These are phyloP conservation scores for Danio albolineatus DNA, from an alignment of 2,797 vertebrate species.

Conservation along the genomic window DNA sequence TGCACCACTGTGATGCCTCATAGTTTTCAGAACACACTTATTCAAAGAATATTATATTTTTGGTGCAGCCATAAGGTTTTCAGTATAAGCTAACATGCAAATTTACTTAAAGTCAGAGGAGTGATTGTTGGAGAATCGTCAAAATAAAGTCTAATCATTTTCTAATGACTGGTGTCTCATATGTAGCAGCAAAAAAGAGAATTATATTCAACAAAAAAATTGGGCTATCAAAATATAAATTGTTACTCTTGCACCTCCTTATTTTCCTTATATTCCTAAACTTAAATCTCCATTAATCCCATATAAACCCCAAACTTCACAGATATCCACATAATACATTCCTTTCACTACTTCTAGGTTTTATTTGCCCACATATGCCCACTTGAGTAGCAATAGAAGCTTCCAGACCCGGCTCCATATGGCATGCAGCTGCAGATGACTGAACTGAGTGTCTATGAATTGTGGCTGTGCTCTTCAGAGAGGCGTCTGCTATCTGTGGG, in stretches of 20 bases:
- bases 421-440: slow-evolving; percentile 63
- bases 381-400: slow-evolving; percentile 47
- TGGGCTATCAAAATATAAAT: no score
- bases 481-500: slow-evolving; percentile 56
- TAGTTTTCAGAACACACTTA: no score
- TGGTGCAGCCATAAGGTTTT: no score
- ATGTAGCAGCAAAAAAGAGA: no score
- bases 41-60: no score
- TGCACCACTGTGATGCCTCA: no score
- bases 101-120: no score
- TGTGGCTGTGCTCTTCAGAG: slow-evolving; percentile 55
- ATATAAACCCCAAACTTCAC: background rate
- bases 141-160: no score
- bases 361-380: slow-evolving; percentile 53
- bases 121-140: no score
- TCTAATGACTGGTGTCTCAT: no score
- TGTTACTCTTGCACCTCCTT: background rate
- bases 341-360: slow-evolving; percentile 34
- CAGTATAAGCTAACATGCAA: no score
- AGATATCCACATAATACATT: slow-evolving; percentile 2
- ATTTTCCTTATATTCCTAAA: background rate
- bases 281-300: background rate
- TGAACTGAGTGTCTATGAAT: slow-evolving; percentile 53
- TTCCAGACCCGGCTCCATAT: slow-evolving; percentile 59
- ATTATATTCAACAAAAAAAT: no score